These are phyloP conservation scores for Eurystomus glaucurus DNA, from an alignment of 2,797 vertebrate species.

Conservation along the genomic window DNA sequence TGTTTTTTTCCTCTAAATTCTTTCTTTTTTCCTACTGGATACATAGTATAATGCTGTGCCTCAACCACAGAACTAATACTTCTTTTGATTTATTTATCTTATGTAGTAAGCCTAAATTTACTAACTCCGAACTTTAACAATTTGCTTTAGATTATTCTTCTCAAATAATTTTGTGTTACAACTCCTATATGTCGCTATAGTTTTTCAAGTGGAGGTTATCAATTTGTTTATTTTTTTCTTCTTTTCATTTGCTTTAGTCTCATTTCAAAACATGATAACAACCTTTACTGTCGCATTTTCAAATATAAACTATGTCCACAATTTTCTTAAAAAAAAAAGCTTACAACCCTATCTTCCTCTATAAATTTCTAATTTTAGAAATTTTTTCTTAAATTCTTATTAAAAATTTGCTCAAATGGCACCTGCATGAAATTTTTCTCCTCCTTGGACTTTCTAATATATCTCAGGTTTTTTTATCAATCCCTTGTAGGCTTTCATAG, in stretches of 20 bases:
- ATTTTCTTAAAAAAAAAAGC: neutral
- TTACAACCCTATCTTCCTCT: neutral
- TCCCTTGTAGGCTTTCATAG: neutral
- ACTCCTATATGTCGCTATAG: neutral
- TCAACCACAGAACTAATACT: constrained; percentile 54
- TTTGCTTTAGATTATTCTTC: neutral
- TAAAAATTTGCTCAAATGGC: neutral
- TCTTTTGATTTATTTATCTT: constrained; percentile 65
- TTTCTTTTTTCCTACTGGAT: constrained; percentile 49
- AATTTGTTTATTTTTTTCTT: neutral
- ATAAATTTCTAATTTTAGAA: neutral
- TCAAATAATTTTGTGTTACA: neutral
- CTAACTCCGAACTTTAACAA: neutral
- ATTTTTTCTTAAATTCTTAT: neutral
- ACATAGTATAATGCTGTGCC: constrained; percentile 22
- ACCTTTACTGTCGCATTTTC: neutral
- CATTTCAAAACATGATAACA: neutral
- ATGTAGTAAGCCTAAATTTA: neutral
- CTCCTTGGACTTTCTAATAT: neutral
- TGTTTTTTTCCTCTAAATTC: constrained; percentile 51
- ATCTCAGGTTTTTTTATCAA: neutral
- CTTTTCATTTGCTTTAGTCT: neutral
- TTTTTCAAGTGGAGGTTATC: neutral
- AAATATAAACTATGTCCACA: neutral
- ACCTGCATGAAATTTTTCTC: neutral